phyloP scores from a whole-genome alignment of 2,113 vertebrate species.

The Thalassoma bifasciatum region DNA sequence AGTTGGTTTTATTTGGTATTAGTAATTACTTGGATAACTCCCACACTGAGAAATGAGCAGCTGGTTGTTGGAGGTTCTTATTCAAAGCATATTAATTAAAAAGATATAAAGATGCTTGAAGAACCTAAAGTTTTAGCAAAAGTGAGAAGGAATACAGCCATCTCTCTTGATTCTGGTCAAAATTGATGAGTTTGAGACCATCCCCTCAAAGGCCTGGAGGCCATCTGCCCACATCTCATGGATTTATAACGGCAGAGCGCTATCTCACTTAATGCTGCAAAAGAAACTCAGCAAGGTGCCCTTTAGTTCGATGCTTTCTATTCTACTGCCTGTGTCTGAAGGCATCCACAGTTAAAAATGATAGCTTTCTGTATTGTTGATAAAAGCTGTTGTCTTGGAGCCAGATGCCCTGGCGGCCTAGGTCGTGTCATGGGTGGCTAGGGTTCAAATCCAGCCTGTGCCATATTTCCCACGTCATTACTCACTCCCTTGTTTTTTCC shows the following conservation, averaged over 20 bases:
- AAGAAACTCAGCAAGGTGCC: not conserved
- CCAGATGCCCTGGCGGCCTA: too few relatives aligned
- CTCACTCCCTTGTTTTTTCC: too few relatives aligned
- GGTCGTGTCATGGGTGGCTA: too few relatives aligned
- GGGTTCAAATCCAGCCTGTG: too few relatives aligned
- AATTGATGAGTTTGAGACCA: constrained; percentile 11
- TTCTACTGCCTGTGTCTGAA: not conserved
- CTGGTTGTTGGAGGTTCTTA: not conserved
- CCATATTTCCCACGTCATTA: too few relatives aligned
- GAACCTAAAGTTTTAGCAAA: not conserved
- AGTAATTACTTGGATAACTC: too few relatives aligned
- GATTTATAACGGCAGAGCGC: constrained; percentile 8
- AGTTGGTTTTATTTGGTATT: too few relatives aligned
- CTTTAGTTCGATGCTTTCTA: not conserved
- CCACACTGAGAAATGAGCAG: too few relatives aligned
- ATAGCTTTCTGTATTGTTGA: too few relatives aligned
- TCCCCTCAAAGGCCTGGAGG: constrained; percentile 7
- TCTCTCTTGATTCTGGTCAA: constrained; percentile 13
- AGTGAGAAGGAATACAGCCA: not conserved
- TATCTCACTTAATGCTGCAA: not conserved
- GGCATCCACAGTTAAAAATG: not conserved
- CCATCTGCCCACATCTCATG: not conserved
- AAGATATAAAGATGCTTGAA: not conserved
- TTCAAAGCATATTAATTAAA: not conserved
- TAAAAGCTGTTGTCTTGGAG: too few relatives aligned